Evolutionary conservation across 2,888 invertebrate genomes (phyloP), one percentile per base, ranked within the genome.

Genomic region (Eupelmus urozonus): DNA sequence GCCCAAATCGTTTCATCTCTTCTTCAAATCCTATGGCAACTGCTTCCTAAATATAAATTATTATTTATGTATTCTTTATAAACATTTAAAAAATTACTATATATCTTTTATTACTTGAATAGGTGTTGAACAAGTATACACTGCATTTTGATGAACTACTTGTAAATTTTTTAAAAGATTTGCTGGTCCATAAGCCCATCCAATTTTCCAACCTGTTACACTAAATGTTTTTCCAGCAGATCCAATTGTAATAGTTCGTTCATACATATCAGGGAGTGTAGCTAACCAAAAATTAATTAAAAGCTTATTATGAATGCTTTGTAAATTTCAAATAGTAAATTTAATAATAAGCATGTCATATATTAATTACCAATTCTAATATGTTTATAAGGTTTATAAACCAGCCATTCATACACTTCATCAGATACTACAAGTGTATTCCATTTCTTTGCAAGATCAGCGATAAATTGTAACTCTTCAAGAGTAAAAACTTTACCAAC

Each of bases 351-450:
- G 73, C 18, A 40, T n/a, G n/a, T n/a, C n/a, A n/a, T n/a, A n/a
- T 29, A 40, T 76, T 16, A 40, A 67, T 71, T 88, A 96, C 98
- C 98, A 78, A 99, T 98, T 88, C 98, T 93, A 78, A 98, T 93
- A 90, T 98, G 97, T 85, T 96, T 91, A 34, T 93, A 92, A 0
- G 95, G 95, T 85, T 95, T 93, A 85, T 95, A 98, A 13, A 96
- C 95, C 88, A 99, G 93, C 97, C 98, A 99, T 90, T 99, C 99
- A 84, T 99, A 99, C 0, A 99, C 99, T 90, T 99, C 99, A 90
- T 99, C 99, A 0, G 98, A 95, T 23, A 99, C 90, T 76, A 97
- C 98, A 9, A 99, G 90, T 2, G 96, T 95, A 88, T 99, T 95
- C 92, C 97, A 95, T 87, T 98, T 96, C 87, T 95, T 95, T 89